phyloP scores from a whole-genome alignment of 2,888 invertebrate species.

The Cephalotes varians region DNA sequence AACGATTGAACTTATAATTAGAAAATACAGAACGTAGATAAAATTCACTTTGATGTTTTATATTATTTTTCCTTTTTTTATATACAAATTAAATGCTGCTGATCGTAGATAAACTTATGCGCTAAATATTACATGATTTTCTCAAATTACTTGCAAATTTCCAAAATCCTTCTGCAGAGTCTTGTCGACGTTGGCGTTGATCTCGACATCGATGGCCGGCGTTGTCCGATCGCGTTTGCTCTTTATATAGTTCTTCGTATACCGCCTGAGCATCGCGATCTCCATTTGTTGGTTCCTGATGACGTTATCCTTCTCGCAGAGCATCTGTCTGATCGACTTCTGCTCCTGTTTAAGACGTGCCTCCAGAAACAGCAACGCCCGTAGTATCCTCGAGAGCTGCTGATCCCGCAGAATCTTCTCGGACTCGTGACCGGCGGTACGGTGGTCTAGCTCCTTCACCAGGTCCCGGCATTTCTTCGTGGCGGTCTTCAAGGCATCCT shows the following conservation, averaged over 20 bases:
- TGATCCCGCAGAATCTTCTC: constrained; percentile 90
- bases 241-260: constrained; percentile 87
- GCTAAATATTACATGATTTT: background rate
- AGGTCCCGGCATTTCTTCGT: constrained; percentile 90
- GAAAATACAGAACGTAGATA: background rate
- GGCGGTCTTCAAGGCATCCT: constrained; percentile 89
- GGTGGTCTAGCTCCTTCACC: constrained; percentile 86
- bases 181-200: constrained; percentile 62
- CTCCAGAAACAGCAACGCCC: constrained; percentile 91
- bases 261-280: constrained; percentile 88
- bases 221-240: constrained; percentile 86
- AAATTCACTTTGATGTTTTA: background rate
- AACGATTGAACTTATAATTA: background rate
- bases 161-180: constrained; percentile 53
- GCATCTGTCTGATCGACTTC: constrained; percentile 89
- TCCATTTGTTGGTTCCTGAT: constrained; percentile 91
- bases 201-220: constrained; percentile 56
- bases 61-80: background rate
- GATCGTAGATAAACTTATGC: background rate
- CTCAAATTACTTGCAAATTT: constrained; percentile 59
- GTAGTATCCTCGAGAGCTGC: constrained; percentile 90
- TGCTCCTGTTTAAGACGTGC: constrained; percentile 91
- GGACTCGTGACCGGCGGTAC: constrained; percentile 84
- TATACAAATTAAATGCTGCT: background rate
- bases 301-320: constrained; percentile 91